A percentile compares a stretch with the other conserved stretches of the same genome.
Evolutionary conservation across 2,113 vertebrate species (phyloP).

Genomic region (Ginglymostoma cirratum): DNA sequence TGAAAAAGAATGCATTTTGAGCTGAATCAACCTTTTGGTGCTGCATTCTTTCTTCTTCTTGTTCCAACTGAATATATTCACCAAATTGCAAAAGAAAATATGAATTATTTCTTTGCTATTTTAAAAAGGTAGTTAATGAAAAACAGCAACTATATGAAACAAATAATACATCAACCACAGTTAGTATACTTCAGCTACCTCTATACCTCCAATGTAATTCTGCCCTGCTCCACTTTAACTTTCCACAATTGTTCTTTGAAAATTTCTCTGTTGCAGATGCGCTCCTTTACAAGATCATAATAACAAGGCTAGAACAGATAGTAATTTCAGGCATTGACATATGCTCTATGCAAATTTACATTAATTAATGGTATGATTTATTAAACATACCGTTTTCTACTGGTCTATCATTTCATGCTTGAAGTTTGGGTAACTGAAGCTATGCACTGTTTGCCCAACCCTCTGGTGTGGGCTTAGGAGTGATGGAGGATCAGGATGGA

Average conservation of each 20-base stretch:
- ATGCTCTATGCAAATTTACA: neutral
- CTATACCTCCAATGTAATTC: conserved; percentile 51
- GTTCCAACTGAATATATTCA: conserved; percentile 47
- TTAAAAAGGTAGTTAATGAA: neutral
- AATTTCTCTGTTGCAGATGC: neutral
- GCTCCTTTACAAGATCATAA: neutral
- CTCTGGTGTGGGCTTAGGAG: no score
- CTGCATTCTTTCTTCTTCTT: conserved; percentile 50
- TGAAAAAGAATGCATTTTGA: conserved; percentile 5
- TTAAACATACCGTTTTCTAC: no score
- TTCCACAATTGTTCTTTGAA: neutral
- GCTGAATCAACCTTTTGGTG: conserved; percentile 49
- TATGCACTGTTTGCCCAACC: no score
- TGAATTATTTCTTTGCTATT: neutral
- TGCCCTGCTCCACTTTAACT: conserved; percentile 63
- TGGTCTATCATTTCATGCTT: no score
- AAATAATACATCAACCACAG: conserved; percentile 43
- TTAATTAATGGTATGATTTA: neutral
- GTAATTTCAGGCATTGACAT: neutral
- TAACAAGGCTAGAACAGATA: neutral
- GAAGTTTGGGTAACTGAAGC: no score
- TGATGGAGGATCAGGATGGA: no score
- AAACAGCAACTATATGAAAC: neutral
- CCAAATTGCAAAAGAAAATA: conserved; percentile 39
- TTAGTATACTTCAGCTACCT: conserved; percentile 53